These are phyloP conservation scores for Drosophila elegans DNA, from an alignment of 1,140 invertebrate genomes.

Conservation along the genomic window DNA sequence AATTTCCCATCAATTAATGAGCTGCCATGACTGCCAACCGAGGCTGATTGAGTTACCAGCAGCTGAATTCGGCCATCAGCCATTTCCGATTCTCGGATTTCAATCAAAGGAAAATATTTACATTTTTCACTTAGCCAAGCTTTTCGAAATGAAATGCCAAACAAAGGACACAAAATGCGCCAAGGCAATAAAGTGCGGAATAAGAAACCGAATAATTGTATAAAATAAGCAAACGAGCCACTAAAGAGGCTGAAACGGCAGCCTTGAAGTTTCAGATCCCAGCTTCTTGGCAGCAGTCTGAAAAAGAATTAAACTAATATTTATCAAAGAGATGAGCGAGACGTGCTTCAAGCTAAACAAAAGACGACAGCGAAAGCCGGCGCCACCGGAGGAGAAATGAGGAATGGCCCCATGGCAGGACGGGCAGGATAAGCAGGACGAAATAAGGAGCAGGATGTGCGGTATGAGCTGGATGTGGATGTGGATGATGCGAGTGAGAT, in stretches of 20 bases:
- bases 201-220: slow-evolving; percentile 45
- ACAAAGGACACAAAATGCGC: slow-evolving; percentile 41
- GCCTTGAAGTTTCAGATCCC: slow-evolving; percentile 16
- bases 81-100: slow-evolving; percentile 53
- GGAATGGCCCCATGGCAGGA: slow-evolving; percentile 21
- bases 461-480: slow-evolving; percentile 15
- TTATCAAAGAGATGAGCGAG: slow-evolving; percentile 79
- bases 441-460: neutral
- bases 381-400: slow-evolving; percentile 57
- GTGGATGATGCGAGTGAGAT: slow-evolving; percentile 31
- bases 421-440: slow-evolving; percentile 10
- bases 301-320: slow-evolving; percentile 79
- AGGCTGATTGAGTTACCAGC: slow-evolving; percentile 47
- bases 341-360: slow-evolving; percentile 77
- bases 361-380: slow-evolving; percentile 62
- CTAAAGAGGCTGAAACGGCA: slow-evolving; percentile 43
- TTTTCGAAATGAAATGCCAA: slow-evolving; percentile 31
- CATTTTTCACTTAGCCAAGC: slow-evolving; percentile 49
- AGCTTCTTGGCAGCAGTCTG: slow-evolving; percentile 26
- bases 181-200: slow-evolving; percentile 18
- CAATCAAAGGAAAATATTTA: slow-evolving; percentile 71
- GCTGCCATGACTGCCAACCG: neutral
- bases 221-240: slow-evolving; percentile 56
- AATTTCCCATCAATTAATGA: slow-evolving; percentile 23
- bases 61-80: slow-evolving; percentile 9